Conservation (phyloP, 1,140 invertebrate genomes). For the Aleiodes sp. region DNA sequence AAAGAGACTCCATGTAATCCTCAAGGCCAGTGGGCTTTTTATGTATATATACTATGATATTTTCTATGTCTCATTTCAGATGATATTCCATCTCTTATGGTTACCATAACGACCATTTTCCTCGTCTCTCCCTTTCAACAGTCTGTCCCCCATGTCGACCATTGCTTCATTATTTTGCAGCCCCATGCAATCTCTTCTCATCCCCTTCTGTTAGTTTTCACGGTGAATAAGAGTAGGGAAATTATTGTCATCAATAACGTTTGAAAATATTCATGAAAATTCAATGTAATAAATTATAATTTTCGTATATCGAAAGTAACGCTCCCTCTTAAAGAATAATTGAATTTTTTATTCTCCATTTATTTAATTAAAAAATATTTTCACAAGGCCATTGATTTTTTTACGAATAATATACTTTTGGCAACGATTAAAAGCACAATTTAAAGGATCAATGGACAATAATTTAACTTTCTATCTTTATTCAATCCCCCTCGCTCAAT, state of each 20-base stretch:
- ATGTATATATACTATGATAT: not conserved
- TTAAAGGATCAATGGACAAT: too few relatives aligned
- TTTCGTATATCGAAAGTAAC: too few relatives aligned
- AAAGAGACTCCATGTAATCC: not conserved
- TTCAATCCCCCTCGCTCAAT: not conserved
- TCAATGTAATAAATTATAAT: too few relatives aligned
- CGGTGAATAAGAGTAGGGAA: not conserved
- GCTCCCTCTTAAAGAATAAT: too few relatives aligned
- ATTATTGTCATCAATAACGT: too few relatives aligned
- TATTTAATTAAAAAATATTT: too few relatives aligned
- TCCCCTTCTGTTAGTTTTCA: not conserved
- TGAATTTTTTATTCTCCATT: too few relatives aligned
- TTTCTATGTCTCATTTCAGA: not conserved
- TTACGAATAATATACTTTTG: too few relatives aligned
- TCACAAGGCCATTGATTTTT: too few relatives aligned
- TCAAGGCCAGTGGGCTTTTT: not conserved
- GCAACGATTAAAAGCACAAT: too few relatives aligned
- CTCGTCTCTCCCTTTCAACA: not conserved
- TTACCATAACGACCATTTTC: not conserved
- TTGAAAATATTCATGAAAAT: too few relatives aligned
- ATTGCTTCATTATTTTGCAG: conserved; percentile 2
- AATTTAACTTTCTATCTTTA: not conserved
- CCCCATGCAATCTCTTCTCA: not conserved
- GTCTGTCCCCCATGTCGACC: not conserved
- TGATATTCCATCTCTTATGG: not conserved